Evolutionary conservation across 1,140 invertebrate species (phyloP), one percentile per base, ranked within the genome.

Genomic region (Brevipalpus yothersi): DNA sequence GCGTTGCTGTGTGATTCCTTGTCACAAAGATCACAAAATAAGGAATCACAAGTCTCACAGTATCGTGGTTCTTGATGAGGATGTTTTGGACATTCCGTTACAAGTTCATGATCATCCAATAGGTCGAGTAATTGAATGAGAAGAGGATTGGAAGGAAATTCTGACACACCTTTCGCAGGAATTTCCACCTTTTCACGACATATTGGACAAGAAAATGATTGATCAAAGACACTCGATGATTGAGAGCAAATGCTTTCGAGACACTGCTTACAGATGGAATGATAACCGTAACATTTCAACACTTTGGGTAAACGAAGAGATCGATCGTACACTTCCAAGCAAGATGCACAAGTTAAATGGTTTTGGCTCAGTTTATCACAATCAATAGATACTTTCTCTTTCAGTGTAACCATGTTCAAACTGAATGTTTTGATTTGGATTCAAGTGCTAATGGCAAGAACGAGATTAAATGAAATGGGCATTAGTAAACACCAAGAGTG

Each of bases 301-400:
- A 94, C 76, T 70, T 93, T 93, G 7, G 89, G 88, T 17, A 84
- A 87, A 67, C 90, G 87, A 68, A 91, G 87, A 43, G 78, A 77
- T 13, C 84, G 83, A 76, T 92, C 86, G 67, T 89, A 92, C 67
- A 83, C 80, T 72, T 85, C 87, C 63, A 95, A 77, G 74, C 90
- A 94, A 57, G 89, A 93, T 64, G 87, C 86, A 70, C 90, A 95
- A 9, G 90, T 95, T 66, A 95, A 79, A 73, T 93, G 94, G n/a
- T n/a, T n/a, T 71, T 84, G 90, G 68, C 88, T 92, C 75, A 95
- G 94, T 72, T 94, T 89, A 74, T 93, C 88, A 75, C 92, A 92
- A 75, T 94, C 91, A 71, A 95, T 92, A 73, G 86, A 91, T 63
- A 94, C 87, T 62, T 88, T 94, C 76, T 93, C 88, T n/a, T n/a